These are phyloP conservation scores for Ptychoptera contaminata DNA, from an alignment of 2,888 invertebrate genomes.

Conservation along the genomic window DNA sequence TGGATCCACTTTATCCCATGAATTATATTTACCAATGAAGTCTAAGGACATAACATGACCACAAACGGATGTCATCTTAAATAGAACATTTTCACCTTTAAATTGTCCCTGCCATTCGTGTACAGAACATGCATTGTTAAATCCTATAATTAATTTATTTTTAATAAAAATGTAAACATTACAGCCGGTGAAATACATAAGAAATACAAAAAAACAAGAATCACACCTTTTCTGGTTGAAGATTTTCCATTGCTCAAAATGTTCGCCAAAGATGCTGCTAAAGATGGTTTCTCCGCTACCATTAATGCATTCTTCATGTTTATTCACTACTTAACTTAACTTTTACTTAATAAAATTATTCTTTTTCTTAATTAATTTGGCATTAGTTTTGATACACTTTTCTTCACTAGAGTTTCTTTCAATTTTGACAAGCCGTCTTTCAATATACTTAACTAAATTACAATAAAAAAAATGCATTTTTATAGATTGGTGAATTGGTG, in stretches of 20 bases:
- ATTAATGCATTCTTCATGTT: constrained; percentile 75
- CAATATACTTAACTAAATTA: no score
- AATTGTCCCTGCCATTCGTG: constrained; percentile 89
- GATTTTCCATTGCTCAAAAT: constrained; percentile 82
- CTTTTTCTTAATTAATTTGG: no score
- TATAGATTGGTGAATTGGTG: no score
- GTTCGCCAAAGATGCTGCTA: constrained; percentile 85
- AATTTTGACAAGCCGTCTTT: no score
- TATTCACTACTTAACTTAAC: no score
- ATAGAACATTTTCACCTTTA: constrained; percentile 50
- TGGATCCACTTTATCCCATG: constrained; percentile 96
- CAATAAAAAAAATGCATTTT: no score
- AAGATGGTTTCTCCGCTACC: constrained; percentile 98
- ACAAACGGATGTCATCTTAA: constrained; percentile 97
- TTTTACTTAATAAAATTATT: no score
- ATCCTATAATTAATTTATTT: constrained; percentile 36
- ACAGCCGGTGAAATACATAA: background rate
- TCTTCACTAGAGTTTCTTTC: no score
- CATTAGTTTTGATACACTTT: no score
- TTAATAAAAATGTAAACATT: background rate
- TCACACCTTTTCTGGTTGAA: constrained; percentile 54
- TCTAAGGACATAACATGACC: constrained; percentile 97
- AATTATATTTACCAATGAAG: constrained; percentile 85
- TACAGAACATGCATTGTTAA: constrained; percentile 80
- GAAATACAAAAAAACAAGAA: constrained; percentile 4